These are phyloP conservation scores for Machimus atricapillus DNA, from an alignment of 2,888 invertebrate genomes.

Conservation along the genomic window DNA sequence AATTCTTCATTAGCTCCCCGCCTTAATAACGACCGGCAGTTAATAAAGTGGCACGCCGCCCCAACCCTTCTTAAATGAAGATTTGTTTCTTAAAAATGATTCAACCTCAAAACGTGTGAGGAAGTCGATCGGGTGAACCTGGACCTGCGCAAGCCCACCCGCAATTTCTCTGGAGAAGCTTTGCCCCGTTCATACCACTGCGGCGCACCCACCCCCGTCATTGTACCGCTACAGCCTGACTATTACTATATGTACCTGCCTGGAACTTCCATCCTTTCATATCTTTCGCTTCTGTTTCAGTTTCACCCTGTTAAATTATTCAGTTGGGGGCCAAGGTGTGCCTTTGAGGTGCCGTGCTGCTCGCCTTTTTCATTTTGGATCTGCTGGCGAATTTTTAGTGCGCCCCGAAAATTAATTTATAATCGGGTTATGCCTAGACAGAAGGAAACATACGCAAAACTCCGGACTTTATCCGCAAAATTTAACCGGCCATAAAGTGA, in stretches of 20 bases:
- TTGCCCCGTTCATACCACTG: not conserved
- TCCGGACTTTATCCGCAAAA: not conserved
- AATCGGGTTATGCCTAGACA: not conserved
- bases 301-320: not conserved
- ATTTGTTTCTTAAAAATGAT: not conserved
- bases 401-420: not conserved
- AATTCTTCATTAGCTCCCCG: not conserved
- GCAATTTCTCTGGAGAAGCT: not conserved
- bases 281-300: not conserved
- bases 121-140: not conserved
- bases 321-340: not conserved
- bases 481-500: not conserved
- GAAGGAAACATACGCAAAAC: not conserved
- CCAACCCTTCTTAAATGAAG: not conserved
- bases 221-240: not conserved
- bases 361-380: not conserved
- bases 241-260: not conserved
- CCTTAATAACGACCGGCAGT: not conserved
- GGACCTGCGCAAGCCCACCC: not conserved
- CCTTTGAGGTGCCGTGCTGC: not conserved
- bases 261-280: not conserved
- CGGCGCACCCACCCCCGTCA: not conserved
- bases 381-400: not conserved
- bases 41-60: not conserved
- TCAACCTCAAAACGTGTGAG: not conserved